phyloP scores from a whole-genome alignment of 2,888 invertebrate genomes.

The Conomelus anceps region DNA sequence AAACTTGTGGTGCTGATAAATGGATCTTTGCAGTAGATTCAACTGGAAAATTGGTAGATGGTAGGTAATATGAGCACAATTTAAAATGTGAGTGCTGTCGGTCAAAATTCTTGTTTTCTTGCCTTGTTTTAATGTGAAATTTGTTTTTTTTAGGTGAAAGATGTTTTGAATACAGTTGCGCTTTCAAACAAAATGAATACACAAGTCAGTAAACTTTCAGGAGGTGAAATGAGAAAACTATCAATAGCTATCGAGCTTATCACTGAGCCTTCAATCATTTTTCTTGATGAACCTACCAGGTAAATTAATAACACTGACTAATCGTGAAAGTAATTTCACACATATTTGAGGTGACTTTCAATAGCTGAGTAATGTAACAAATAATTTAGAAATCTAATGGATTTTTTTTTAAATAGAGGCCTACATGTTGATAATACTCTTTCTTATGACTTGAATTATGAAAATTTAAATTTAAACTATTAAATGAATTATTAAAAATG shows the following conservation, averaged over 20 bases:
- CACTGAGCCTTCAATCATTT: slow-evolving; percentile 86
- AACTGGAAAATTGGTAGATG: too few relatives aligned
- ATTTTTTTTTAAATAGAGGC: not conserved
- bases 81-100: too few relatives aligned
- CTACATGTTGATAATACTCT: too few relatives aligned
- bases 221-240: slow-evolving; percentile 84
- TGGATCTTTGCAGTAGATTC: too few relatives aligned
- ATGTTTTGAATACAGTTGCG: slow-evolving; percentile 70
- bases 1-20: too few relatives aligned
- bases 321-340: not conserved
- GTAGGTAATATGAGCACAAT: too few relatives aligned
- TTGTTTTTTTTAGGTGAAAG: slow-evolving; percentile 60
- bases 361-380: not conserved
- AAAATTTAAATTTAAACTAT: too few relatives aligned
- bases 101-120: not conserved
- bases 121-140: too few relatives aligned
- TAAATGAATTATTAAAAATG: too few relatives aligned
- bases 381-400: not conserved
- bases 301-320: slow-evolving; percentile 40
- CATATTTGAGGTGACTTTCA: not conserved
- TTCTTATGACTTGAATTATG: too few relatives aligned
- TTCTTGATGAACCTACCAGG: slow-evolving; percentile 93
- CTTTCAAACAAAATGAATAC: slow-evolving; percentile 60
- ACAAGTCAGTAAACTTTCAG: slow-evolving; percentile 65
- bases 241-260: slow-evolving; percentile 86